A percentile compares a stretch with the other conserved stretches of the same genome.
phyloP scores from a whole-genome alignment of 1,140 invertebrate species.

The Sinella curviseta region DNA sequence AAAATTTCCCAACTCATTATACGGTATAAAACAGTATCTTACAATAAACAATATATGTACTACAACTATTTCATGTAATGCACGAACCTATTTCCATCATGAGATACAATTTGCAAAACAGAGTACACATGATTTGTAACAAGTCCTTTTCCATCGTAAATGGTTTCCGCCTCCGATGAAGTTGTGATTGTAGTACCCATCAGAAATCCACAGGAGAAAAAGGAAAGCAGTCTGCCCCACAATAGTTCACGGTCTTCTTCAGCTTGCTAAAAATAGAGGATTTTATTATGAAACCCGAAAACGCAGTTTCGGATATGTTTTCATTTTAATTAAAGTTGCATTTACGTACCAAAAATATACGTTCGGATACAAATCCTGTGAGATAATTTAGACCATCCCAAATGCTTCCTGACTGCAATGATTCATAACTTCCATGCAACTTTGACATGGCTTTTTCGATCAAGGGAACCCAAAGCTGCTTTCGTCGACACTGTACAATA shows the following conservation, averaged over 20 bases:
- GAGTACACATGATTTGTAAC: slow-evolving; percentile 63
- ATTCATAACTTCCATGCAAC: slow-evolving; percentile 64
- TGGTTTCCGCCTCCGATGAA: slow-evolving; percentile 52
- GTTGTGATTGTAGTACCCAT: slow-evolving; percentile 62
- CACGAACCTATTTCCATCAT: not conserved
- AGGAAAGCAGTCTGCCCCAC: slow-evolving; percentile 65
- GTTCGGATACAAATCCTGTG: slow-evolving; percentile 38
- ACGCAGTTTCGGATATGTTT: too few relatives aligned
- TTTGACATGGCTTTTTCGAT: slow-evolving; percentile 69
- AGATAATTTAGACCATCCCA: slow-evolving; percentile 62
- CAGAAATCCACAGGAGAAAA: slow-evolving; percentile 59
- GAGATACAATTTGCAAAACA: slow-evolving; percentile 60
- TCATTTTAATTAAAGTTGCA: not conserved
- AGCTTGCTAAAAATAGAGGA: not conserved
- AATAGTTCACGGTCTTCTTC: slow-evolving; percentile 61
- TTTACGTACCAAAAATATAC: slow-evolving; percentile 29
- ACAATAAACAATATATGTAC: too few relatives aligned
- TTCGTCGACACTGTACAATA: slow-evolving; percentile 56
- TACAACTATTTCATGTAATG: not conserved
- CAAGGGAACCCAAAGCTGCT: slow-evolving; percentile 66
- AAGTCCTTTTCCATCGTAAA: not conserved
- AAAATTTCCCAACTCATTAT: not conserved
- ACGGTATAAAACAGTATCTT: not conserved
- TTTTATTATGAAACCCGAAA: too few relatives aligned
- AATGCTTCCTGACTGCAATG: slow-evolving; percentile 61